Evolutionary conservation across 2,113 vertebrate species (phyloP).

Genomic region (Scytalopus superciliaris): DNA sequence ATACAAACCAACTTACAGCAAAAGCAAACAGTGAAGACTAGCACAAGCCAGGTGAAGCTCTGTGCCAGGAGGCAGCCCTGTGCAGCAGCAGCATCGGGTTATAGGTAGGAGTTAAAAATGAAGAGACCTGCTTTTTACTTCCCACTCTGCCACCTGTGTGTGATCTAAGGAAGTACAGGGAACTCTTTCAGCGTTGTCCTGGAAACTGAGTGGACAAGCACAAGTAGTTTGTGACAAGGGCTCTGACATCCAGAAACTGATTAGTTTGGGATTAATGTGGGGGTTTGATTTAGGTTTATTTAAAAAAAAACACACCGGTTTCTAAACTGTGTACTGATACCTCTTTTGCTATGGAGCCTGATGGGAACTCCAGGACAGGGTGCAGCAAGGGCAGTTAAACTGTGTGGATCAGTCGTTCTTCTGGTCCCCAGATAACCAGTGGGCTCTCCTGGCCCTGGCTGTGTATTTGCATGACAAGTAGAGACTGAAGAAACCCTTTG

Average conservation of each 20-base stretch:
- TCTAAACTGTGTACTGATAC: background rate
- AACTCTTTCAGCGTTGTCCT: background rate
- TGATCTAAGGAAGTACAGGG: background rate
- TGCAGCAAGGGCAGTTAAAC: background rate
- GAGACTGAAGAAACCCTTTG: background rate
- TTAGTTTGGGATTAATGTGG: background rate
- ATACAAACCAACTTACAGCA: background rate
- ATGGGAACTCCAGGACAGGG: background rate
- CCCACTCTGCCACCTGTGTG: constrained; percentile 5
- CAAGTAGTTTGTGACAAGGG: background rate
- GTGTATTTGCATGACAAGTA: background rate
- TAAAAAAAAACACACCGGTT: no score
- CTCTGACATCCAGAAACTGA: background rate
- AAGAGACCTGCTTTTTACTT: background rate
- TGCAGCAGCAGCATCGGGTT: background rate
- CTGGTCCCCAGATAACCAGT: background rate
- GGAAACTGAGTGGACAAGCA: background rate
- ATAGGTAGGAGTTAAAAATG: background rate
- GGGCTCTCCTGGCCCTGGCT: background rate
- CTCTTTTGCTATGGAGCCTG: background rate
- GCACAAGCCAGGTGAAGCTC: background rate
- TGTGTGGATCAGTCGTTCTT: background rate
- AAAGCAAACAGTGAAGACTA: background rate
- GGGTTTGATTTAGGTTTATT: background rate
- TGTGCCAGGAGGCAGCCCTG: background rate